Conservation (phyloP, 1,140 invertebrate genomes). For the Tetramorium parvispinum region DNA sequence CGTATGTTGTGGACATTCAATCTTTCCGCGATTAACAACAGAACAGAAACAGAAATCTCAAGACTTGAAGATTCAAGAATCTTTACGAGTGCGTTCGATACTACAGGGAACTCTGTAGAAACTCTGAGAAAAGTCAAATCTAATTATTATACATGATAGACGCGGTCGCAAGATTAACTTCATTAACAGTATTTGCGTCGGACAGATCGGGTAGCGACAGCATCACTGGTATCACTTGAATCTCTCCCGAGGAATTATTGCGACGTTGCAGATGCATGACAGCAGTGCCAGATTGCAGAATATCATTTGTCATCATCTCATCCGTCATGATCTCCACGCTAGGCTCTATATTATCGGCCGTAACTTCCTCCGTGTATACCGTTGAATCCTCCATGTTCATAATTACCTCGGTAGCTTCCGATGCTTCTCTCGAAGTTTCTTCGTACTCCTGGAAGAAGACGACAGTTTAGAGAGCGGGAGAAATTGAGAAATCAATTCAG, state of each 20-base stretch:
- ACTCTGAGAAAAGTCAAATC: not conserved
- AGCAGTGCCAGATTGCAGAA: slow-evolving; percentile 75
- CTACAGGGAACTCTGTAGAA: not conserved
- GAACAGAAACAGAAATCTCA: not conserved
- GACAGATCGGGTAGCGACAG: slow-evolving; percentile 82
- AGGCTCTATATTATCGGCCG: slow-evolving; percentile 80
- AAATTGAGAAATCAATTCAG: no score
- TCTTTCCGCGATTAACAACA: not conserved
- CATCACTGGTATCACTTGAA: slow-evolving; percentile 84
- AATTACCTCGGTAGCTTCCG: slow-evolving; percentile 80
- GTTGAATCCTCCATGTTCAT: slow-evolving; percentile 82
- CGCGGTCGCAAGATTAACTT: slow-evolving; percentile 82
- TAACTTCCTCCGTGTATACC: slow-evolving; percentile 84
- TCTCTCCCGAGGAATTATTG: slow-evolving; percentile 81
- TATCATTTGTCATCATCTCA: slow-evolving; percentile 81
- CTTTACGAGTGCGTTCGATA: not conserved
- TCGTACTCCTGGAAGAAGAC: slow-evolving; percentile 78
- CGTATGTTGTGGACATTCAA: not conserved
- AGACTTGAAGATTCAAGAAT: not conserved
- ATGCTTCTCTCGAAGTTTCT: slow-evolving; percentile 81
- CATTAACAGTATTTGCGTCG: slow-evolving; percentile 79
- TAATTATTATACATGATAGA: slow-evolving; percentile 84
- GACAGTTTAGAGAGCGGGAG: no score
- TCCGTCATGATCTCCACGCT: slow-evolving; percentile 80
- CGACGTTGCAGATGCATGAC: slow-evolving; percentile 80